A percentile compares a stretch with the other conserved stretches of the same genome.
Conservation (phyloP, 1,140 invertebrate genomes). For the Papilio machaon region DNA sequence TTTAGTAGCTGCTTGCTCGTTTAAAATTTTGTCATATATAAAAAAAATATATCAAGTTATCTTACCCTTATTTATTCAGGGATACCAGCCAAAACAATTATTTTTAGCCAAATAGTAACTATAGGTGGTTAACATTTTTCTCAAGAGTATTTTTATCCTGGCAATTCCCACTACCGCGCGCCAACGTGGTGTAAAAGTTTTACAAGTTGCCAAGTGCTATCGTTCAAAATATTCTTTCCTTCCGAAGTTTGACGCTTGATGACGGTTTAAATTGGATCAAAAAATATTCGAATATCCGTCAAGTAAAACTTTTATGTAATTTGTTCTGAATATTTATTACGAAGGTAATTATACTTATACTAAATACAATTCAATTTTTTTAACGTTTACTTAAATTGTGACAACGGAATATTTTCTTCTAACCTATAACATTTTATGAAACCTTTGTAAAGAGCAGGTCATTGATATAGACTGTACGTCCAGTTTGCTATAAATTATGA, state of each 20-base stretch:
- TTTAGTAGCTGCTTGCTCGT: too few species aligned
- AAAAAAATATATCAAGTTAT: too few species aligned
- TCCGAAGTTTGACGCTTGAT: constrained; percentile 36
- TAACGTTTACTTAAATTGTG: not conserved
- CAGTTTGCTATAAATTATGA: not conserved
- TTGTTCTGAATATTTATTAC: not conserved
- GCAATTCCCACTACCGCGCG: not conserved
- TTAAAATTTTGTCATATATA: too few species aligned
- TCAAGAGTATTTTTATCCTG: not conserved
- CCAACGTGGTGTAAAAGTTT: constrained; percentile 4
- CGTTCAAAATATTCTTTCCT: constrained; percentile 28
- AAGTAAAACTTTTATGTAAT: constrained; percentile 15
- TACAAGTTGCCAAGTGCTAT: constrained; percentile 20
- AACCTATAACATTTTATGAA: not conserved
- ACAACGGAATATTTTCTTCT: not conserved
- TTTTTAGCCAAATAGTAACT: not conserved
- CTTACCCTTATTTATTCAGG: too few species aligned
- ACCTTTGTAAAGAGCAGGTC: not conserved
- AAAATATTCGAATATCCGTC: constrained; percentile 34
- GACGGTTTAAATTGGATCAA: constrained; percentile 22
- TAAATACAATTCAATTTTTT: not conserved
- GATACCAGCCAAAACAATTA: too few species aligned
- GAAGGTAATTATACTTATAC: constrained; percentile 14
- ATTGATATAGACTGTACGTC: not conserved
- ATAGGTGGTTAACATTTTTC: not conserved